A percentile compares a stretch with the other conserved stretches of the same genome.
These are phyloP conservation scores for Gobiocypris rarus DNA, from an alignment of 2,113 vertebrate genomes.

Conservation along the genomic window DNA sequence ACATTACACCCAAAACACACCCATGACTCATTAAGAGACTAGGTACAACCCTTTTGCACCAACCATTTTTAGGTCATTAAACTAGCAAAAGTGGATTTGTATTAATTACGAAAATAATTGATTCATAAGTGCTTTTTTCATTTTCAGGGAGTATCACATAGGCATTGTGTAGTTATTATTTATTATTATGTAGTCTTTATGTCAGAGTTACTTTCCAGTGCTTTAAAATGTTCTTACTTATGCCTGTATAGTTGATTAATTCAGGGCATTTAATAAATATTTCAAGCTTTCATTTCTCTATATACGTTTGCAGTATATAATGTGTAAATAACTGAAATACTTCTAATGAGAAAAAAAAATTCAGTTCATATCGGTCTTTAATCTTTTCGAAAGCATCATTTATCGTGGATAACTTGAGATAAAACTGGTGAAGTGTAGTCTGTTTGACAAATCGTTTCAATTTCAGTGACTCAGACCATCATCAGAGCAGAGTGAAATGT, in stretches of 20 bases:
- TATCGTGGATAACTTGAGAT: not conserved
- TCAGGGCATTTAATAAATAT: not conserved
- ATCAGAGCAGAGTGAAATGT: slow-evolving; percentile 13
- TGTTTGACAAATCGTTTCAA: slow-evolving; percentile 1
- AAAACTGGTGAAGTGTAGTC: not conserved
- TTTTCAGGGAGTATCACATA: not conserved
- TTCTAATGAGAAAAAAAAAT: not conserved
- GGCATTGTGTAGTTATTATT: not conserved
- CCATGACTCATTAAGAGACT: too few relatives aligned
- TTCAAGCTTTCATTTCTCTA: not conserved
- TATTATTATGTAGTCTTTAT: not conserved
- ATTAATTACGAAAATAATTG: too few relatives aligned
- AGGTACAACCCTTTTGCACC: too few relatives aligned
- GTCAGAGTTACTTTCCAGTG: not conserved
- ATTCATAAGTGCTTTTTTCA: too few relatives aligned
- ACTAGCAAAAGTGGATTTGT: too few relatives aligned
- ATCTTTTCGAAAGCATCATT: not conserved
- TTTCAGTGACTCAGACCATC: slow-evolving; percentile 8
- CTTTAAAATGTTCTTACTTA: not conserved
- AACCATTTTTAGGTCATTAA: too few relatives aligned
- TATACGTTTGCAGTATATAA: not conserved
- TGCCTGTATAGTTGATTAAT: not conserved
- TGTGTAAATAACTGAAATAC: not conserved
- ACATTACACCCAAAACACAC: too few relatives aligned
- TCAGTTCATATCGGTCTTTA: not conserved